Evolutionary conservation across 2,113 vertebrate species (phyloP), one percentile per base, ranked within the genome.

Genomic region (Formicarius rufipectus): DNA sequence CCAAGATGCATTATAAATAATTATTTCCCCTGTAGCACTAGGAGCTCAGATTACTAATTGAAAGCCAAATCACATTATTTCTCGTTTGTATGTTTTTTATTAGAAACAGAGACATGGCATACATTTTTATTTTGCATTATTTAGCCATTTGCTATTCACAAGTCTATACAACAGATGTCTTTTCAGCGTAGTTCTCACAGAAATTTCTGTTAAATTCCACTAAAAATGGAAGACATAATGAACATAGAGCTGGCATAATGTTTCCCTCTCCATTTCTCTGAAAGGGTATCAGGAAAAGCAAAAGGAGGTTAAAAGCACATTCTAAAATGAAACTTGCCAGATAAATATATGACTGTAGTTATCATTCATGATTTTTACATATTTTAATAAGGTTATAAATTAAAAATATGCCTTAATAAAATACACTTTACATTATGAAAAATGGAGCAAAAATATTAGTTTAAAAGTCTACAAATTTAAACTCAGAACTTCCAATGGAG

Each of bases 241-340:
- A 66, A 77, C 9, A 47, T 53, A 71, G 33, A 60, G 15, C 13
- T 59, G 24, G 7, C 9, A 60, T 19, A 50, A 35, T 10, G 2
- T 52, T 85, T 82, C 15, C 30, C 14, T 64, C n/a, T 74, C 18
- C 9, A 14, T 42, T 80, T 77, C 40, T 89, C 53, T 66, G 24
- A 60, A 84, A 30, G 3, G 9, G 14, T 55, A 23, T 39, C 27
- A 63, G 18, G 7, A 75, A 78, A 7, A 5, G 15, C 60, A 77
- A 81, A 27, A 15, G 44, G 14, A 59, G 3, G 5, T 4, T 44
- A 78, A 86, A 58, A 40, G 2, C 0, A 0, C 42, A 62, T 52
- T 81, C 0, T 69, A 56, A 92, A 90, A 47, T 69, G 4, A 33
- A 69, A 4, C 0, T 28, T 40, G 22, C 45, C 5, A 56, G 47